A percentile compares a stretch with the other conserved stretches of the same genome.
Conservation (phyloP, 2,797 vertebrate species). For the Botia almorhae region DNA sequence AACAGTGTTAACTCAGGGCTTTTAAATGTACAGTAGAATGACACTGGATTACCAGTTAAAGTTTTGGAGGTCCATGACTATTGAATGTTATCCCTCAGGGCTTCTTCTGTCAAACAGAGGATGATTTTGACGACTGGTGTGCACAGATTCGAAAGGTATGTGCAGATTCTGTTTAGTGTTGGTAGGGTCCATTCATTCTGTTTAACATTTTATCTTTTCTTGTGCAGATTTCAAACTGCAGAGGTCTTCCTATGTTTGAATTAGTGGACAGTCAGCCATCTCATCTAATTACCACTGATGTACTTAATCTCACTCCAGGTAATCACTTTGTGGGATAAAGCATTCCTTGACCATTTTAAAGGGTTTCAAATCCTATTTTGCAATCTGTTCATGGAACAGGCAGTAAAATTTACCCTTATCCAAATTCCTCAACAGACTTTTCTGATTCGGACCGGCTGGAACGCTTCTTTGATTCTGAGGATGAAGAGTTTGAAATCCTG, state of each 20-base stretch:
- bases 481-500: conserved; percentile 98
- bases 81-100: conserved; percentile 79
- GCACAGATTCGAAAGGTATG: conserved; percentile 91
- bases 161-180: background rate
- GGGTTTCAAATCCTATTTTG: no score
- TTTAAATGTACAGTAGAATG: no score
- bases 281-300: conserved; percentile 88
- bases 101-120: conserved; percentile 95
- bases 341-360: no score
- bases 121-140: conserved; percentile 96
- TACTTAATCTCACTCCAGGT: conserved; percentile 96
- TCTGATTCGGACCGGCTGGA: conserved; percentile 92
- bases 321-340: background rate
- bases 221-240: conserved; percentile 86
- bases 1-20: no score
- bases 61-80: background rate
- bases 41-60: no score
- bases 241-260: conserved; percentile 94
- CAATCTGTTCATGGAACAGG: no score
- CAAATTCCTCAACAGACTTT: conserved; percentile 80
- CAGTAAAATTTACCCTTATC: background rate
- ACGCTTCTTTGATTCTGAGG: conserved; percentile 97
- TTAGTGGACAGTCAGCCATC: conserved; percentile 93
- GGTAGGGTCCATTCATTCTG: background rate
- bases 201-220: conserved; percentile 23